Evolutionary conservation across 2,113 vertebrate species (phyloP).

Genomic region (Antechinus flavipes): DNA sequence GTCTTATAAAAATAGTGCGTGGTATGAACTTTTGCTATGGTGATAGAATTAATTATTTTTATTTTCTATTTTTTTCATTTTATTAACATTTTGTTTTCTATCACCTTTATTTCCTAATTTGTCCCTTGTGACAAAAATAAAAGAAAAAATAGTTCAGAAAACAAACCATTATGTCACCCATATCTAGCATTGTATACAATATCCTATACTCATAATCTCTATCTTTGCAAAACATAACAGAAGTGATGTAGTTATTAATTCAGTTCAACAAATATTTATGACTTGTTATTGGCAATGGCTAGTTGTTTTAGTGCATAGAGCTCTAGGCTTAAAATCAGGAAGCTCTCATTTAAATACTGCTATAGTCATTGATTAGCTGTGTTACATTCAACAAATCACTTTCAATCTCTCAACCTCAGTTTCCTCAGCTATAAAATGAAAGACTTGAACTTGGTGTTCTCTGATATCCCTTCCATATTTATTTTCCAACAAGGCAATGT

Average conservation of each 20-base stretch:
- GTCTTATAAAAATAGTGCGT: neutral
- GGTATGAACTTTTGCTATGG: neutral
- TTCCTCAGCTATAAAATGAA: neutral
- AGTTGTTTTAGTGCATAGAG: neutral
- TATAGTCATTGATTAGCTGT: neutral
- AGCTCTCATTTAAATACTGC: neutral
- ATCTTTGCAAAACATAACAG: neutral
- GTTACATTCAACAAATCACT: neutral
- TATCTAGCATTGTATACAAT: neutral
- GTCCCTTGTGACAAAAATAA: neutral
- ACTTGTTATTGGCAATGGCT: neutral
- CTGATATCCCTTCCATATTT: neutral
- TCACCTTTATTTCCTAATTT: neutral
- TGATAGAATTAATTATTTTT: neutral
- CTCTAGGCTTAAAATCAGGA: neutral
- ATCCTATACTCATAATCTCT: neutral
- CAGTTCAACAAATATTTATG: neutral
- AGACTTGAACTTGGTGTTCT: neutral
- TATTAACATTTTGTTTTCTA: neutral
- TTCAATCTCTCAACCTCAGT: neutral
- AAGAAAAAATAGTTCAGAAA: neutral
- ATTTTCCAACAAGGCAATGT: neutral
- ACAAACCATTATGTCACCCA: neutral
- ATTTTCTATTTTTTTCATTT: neutral
- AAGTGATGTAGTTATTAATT: neutral